Conservation (phyloP, 2,113 vertebrate genomes). For the Caranx ignobilis region DNA sequence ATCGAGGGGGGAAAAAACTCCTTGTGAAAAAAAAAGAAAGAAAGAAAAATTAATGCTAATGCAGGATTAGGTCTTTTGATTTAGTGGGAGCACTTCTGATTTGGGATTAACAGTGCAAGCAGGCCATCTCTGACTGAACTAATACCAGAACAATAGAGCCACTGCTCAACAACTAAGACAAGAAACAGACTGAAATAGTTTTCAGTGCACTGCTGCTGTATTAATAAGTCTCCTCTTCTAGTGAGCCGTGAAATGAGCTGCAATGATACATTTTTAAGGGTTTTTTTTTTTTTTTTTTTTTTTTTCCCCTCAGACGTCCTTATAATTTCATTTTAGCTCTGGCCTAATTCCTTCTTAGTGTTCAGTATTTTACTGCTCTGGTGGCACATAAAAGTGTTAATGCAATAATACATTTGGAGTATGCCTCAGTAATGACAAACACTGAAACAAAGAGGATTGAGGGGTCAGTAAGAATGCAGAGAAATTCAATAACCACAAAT, state of each 20-base stretch:
- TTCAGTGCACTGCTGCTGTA: constrained; percentile 47
- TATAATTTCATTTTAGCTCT: constrained; percentile 73
- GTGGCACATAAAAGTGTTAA: constrained; percentile 68
- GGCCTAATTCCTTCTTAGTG: constrained; percentile 69
- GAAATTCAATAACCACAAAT: constrained; percentile 70
- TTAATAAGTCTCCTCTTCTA: constrained; percentile 70
- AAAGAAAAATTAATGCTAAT: constrained; percentile 73
- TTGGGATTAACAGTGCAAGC: constrained; percentile 74
- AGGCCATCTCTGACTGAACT: constrained; percentile 64
- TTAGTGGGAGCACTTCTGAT: constrained; percentile 66
- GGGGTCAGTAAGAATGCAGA: constrained; percentile 53
- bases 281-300: constrained; percentile 8
- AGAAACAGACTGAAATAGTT: constrained; percentile 72
- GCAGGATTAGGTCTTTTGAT: constrained; percentile 74
- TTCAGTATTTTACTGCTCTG: constrained; percentile 62
- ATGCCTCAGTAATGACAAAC: constrained; percentile 68
- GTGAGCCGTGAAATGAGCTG: constrained; percentile 75
- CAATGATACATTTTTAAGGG: constrained; percentile 71
- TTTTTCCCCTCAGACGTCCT: constrained; percentile 40
- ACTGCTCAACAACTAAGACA: constrained; percentile 65
- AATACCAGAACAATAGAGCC: constrained; percentile 75
- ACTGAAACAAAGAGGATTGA: constrained; percentile 70
- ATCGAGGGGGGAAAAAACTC: constrained; percentile 35
- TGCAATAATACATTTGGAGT: constrained; percentile 63
- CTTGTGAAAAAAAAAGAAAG: constrained; percentile 65